Conservation (phyloP, 1,140 invertebrate species). For the Nebria ingens region DNA sequence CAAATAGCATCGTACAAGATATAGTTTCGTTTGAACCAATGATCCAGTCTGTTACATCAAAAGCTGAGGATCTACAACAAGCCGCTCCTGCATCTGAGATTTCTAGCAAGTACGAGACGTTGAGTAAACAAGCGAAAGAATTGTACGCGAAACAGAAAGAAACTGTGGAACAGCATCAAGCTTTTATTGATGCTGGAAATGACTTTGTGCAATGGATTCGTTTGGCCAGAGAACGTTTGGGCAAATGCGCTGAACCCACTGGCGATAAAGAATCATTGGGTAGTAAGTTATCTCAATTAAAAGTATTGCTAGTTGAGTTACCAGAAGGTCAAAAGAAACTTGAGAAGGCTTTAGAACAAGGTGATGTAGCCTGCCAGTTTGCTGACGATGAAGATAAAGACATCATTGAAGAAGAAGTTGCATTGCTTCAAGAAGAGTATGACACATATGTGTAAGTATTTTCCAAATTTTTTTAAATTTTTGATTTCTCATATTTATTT, state of each 20-base stretch:
- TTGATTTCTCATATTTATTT: constrained; percentile 14
- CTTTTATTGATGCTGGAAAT: constrained; percentile 79
- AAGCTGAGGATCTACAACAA: constrained; percentile 80
- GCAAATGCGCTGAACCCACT: constrained; percentile 87
- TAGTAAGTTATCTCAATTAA: constrained; percentile 74
- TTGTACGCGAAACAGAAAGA: constrained; percentile 84
- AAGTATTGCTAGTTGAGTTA: constrained; percentile 70
- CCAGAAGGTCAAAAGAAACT: constrained; percentile 72
- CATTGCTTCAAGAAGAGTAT: constrained; percentile 76
- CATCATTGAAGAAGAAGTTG: constrained; percentile 85
- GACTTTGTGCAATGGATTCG: constrained; percentile 89
- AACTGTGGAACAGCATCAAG: constrained; percentile 81
- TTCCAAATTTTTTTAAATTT: no score
- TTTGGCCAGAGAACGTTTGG: constrained; percentile 76
- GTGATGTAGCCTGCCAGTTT: constrained; percentile 67
- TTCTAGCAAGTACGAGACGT: constrained; percentile 77
- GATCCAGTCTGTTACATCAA: constrained; percentile 86
- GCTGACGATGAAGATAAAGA: constrained; percentile 80
- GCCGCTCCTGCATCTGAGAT: constrained; percentile 80
- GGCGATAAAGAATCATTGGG: constrained; percentile 85
- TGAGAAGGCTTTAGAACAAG: constrained; percentile 68
- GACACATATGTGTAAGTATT: constrained; percentile 65
- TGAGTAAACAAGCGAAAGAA: constrained; percentile 81
- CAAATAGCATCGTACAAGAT: constrained; percentile 87
- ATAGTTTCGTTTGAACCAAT: constrained; percentile 91